Evolutionary conservation across 2,113 vertebrate species (phyloP).

Genomic region (Pseudopodoces humilis): DNA sequence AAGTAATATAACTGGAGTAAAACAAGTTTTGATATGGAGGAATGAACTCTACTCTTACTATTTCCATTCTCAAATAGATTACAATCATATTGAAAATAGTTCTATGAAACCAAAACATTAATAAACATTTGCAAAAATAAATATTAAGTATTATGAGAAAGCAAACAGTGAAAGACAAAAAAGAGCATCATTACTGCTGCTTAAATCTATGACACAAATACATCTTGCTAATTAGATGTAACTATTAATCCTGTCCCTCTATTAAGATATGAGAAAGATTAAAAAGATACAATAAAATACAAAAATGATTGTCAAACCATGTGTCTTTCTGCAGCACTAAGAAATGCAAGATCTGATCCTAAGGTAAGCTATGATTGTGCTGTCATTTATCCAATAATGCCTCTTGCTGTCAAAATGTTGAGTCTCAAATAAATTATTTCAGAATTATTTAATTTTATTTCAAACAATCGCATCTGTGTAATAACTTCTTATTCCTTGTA

Average conservation of each 20-base stretch:
- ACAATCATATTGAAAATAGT: background rate
- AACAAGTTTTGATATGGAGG: background rate
- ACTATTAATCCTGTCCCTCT: background rate
- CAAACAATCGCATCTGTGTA: background rate
- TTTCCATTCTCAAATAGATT: background rate
- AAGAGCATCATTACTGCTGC: background rate
- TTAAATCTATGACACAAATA: background rate
- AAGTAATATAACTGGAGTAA: background rate
- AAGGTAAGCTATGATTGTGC: background rate
- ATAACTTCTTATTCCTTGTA: background rate
- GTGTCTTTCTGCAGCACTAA: background rate
- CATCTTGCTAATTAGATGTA: background rate
- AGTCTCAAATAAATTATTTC: background rate
- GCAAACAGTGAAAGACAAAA: background rate
- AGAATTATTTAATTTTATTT: background rate
- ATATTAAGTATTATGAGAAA: background rate
- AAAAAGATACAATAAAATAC: background rate
- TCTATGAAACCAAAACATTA: background rate
- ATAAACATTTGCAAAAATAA: background rate
- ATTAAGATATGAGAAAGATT: background rate
- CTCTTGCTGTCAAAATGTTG: background rate
- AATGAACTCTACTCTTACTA: background rate
- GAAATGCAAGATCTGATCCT: background rate
- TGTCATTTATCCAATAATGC: background rate
- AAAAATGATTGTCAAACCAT: background rate